Evolutionary conservation across 1,140 invertebrate genomes (phyloP), one percentile per base, ranked within the genome.

Genomic region (Panonychus citri): DNA sequence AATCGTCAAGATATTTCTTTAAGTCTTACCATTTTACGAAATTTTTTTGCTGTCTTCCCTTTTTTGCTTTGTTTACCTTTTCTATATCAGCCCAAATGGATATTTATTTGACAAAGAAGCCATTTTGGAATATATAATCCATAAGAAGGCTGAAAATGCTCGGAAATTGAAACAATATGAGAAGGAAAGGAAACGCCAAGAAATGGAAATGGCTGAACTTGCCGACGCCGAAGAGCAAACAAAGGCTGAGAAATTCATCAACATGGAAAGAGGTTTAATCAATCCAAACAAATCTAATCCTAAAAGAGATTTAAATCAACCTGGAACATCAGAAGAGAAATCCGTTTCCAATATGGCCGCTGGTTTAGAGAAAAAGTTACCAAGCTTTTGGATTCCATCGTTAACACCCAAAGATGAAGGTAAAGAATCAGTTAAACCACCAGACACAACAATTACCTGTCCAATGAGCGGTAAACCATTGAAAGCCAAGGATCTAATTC

Each of bases 51-150:
- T n/a, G n/a, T n/a, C n/a, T n/a, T n/a, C n/a, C n/a, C n/a, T n/a
- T 50, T 37, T 17, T 2, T 34, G 12, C 30, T 5, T 34, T 34
- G 30, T 34, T 34, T 34, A 34, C 30, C 0, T 50, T 49, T 52
- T 19, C 7, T 19, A 46, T 21, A 19, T 19, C 59, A 85, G 83
- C 8, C 79, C 81, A 67, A 84, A 96, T 66, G 95, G 95, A 0
- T 91, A 82, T 68, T 72, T 98, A 0, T 99, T 86, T 72, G 94
- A 98, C 64, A 95, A 96, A 68, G 90, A 97, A 77, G 83, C 91
- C 3, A 88, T 99, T 61, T 67, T 98, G 10, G 82, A 95, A 67
- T 98, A 97, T 63, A 84, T 98, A 54, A 76, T 98, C 34, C 77
- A 85, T 1, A 94, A 97, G 68, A 98, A 98, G 66, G 84, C 78